phyloP scores from a whole-genome alignment of 2,797 vertebrate genomes.

The Buphagus erythrorhynchus region DNA sequence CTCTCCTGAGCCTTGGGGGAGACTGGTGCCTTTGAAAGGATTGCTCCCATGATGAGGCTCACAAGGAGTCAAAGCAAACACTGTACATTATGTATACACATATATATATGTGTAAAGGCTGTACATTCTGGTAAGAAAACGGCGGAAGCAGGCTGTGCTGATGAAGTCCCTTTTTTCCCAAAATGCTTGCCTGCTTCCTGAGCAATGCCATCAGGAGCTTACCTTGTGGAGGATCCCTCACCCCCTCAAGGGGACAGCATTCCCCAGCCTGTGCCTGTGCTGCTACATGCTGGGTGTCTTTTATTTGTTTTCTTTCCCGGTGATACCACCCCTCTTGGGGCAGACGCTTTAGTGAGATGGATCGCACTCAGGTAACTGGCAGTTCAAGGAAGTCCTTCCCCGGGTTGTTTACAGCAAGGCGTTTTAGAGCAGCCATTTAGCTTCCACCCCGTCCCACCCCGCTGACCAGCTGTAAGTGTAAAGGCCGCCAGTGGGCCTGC shows the following conservation, averaged over 20 bases:
- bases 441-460: constrained; percentile 62
- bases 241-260: not conserved
- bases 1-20: not conserved
- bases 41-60: fast-evolving
- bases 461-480: constrained; percentile 59
- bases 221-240: not conserved
- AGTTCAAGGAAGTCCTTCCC: constrained; percentile 79
- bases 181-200: not conserved
- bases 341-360: constrained; percentile 81
- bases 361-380: constrained; percentile 70
- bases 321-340: constrained; percentile 42
- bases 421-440: constrained; percentile 81
- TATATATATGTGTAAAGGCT: not conserved
- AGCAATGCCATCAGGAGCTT: not conserved
- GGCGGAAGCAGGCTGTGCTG: not conserved
- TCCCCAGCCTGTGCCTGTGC: not conserved
- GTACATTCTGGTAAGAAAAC: not conserved
- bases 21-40: not conserved
- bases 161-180: not conserved
- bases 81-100: no score
- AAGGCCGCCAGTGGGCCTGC: constrained; percentile 61
- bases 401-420: constrained; percentile 77
- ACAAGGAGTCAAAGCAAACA: not conserved
- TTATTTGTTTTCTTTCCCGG: constrained; percentile 80
- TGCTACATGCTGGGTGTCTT: not conserved